Evolutionary conservation across 2,797 vertebrate genomes (phyloP), one percentile per base, ranked within the genome.

Genomic region (Sebastes flavidus): DNA sequence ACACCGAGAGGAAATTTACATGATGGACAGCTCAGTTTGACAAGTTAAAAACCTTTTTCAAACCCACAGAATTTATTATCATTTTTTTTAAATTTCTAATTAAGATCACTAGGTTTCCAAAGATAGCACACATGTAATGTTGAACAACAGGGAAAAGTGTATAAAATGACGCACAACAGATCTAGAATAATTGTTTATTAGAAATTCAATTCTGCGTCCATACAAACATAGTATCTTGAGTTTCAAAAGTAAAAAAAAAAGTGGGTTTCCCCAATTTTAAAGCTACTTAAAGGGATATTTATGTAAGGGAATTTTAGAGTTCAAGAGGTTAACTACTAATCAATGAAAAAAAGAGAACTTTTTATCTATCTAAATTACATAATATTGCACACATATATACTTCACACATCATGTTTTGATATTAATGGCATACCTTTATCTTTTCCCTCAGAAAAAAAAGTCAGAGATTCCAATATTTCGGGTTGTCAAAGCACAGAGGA

Each of bases 371-470:
- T 67, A 18, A 80, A 52, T 69, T 16, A 2, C 8, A 16, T 8
- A 49, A 32, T n/a, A 61, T 59, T 5, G 2, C 6, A 34, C 13
- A 54, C 4, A 20, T 1, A 30, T 30, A 27, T 22, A 42, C 25
- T 59, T 36, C 11, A 81, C 42, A 78, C 27, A 67, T 18, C 3
- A 8, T 24, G 3, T 25, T 72, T 55, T 14, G 0, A 83, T 30
- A 58, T 69, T 9, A 22, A 62, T 75, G n/a, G 84, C 95, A 16
- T 94, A 95, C 96, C 95, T 95, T 91, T 82, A 83, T 88, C 78
- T 84, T 77, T 77, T 60, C 8, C 61, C 38, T 87, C 56, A 75
- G 72, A 84, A 89, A 90, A 87, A 85, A 90, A 87, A 85, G 85
- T 88, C 77, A 90, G 87, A 89, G 88, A 86, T 91, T 85, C 92